Conservation (phyloP, 2,113 vertebrate genomes). For the Phylloscopus trochiloides region DNA sequence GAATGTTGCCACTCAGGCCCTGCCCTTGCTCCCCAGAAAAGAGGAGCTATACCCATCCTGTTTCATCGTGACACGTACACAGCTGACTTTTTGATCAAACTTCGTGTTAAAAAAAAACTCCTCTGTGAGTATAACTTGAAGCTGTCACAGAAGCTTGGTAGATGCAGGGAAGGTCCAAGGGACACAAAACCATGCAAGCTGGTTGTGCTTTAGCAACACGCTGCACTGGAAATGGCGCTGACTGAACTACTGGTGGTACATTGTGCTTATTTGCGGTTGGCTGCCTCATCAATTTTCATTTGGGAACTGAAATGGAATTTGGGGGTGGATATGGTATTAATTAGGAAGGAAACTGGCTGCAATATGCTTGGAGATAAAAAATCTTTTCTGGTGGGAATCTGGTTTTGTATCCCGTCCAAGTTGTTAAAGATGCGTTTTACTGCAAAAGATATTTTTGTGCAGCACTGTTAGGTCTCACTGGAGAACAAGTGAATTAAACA, state of each 20-base stretch:
- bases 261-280: conserved; percentile 45
- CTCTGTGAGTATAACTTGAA: not conserved
- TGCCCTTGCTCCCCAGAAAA: not conserved
- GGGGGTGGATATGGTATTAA: conserved; percentile 69
- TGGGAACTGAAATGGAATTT: conserved; percentile 64
- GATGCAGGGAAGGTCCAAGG: conserved; percentile 4
- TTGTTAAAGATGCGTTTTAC: conserved; percentile 66
- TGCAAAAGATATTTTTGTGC: conserved; percentile 60
- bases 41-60: not conserved
- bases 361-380: conserved; percentile 64
- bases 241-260: conserved; percentile 20
- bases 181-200: not conserved
- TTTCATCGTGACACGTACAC: not conserved
- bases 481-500: conserved; percentile 57
- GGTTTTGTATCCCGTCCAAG: conserved; percentile 60
- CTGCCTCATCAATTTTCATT: conserved; percentile 70
- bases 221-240: not conserved
- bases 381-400: conserved; percentile 65
- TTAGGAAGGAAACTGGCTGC: conserved; percentile 66
- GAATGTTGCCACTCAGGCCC: not conserved
- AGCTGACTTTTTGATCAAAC: not conserved
- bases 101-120: not conserved
- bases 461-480: conserved; percentile 16
- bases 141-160: not conserved
- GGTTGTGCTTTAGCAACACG: not conserved